Conservation (phyloP, 2,113 vertebrate genomes). For the Murina feae region DNA sequence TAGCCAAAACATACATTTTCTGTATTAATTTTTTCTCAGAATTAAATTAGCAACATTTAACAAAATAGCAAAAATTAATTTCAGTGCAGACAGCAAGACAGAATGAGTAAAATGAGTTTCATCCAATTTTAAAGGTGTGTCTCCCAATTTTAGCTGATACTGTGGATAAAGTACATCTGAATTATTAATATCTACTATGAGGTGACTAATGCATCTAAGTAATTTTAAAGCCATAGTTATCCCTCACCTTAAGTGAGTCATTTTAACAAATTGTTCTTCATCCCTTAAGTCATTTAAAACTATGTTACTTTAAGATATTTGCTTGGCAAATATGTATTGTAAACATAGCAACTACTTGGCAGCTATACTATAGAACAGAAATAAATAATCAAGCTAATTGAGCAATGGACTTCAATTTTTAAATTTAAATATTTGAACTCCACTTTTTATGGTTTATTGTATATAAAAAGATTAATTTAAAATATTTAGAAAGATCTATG, state of each 20-base stretch:
- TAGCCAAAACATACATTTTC: not conserved
- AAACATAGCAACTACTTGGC: conserved; percentile 66
- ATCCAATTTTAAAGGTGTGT: conserved; percentile 23
- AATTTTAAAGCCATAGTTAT: conserved; percentile 50
- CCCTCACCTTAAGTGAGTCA: conserved; percentile 58
- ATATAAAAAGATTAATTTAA: conserved; percentile 3
- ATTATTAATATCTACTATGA: conserved; percentile 32
- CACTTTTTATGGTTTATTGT: not conserved
- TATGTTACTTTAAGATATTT: conserved; percentile 55
- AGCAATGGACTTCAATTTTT: conserved; percentile 38
- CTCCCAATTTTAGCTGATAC: not conserved
- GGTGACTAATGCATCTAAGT: conserved; percentile 56
- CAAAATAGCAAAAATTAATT: conserved; percentile 30
- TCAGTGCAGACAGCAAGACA: not conserved
- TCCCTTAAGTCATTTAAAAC: conserved; percentile 45
- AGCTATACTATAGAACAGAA: conserved; percentile 41
- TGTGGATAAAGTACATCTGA: conserved; percentile 11
- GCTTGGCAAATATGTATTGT: conserved; percentile 56
- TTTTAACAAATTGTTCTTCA: conserved; percentile 54
- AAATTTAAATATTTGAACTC: conserved; percentile 1
- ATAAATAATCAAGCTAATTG: not conserved
- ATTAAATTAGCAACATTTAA: conserved; percentile 8
- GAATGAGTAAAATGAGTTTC: conserved; percentile 21
- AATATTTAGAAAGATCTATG: conserved; percentile 11
- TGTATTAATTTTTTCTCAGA: not conserved